phyloP scores from a whole-genome alignment of 1,140 invertebrate species.

The Scaptomyza montana region DNA sequence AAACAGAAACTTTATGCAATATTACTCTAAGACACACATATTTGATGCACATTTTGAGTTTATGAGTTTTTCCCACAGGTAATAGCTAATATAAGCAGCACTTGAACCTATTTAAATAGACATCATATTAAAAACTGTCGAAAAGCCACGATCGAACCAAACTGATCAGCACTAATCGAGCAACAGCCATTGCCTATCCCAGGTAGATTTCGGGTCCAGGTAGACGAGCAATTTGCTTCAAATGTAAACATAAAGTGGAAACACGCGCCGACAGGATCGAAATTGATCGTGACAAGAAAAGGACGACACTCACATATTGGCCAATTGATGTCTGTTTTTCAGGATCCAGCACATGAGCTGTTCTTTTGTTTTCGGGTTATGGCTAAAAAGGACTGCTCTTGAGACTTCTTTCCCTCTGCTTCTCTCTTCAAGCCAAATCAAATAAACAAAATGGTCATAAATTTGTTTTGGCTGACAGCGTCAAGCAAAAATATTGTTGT shows the following conservation, averaged over 20 bases:
- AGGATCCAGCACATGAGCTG: conserved; percentile 8
- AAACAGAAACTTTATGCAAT: conserved; percentile 52
- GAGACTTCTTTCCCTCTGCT: neutral
- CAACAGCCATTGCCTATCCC: conserved; percentile 35
- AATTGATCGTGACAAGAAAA: conserved; percentile 65
- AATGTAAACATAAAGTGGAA: conserved; percentile 69
- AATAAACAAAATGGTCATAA: conserved; percentile 68
- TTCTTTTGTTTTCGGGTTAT: conserved; percentile 17
- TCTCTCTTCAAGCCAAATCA: conserved; percentile 26
- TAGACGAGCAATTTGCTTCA: conserved; percentile 41
- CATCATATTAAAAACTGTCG: conserved; percentile 67
- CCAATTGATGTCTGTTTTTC: conserved; percentile 49
- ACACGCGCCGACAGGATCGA: conserved; percentile 76
- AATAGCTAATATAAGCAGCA: conserved; percentile 37
- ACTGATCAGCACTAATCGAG: conserved; percentile 65
- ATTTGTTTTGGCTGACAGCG: conserved; percentile 57
- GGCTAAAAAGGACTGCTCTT: neutral
- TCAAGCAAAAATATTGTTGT: conserved; percentile 50
- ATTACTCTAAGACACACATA: conserved; percentile 37
- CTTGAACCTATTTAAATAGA: conserved; percentile 80
- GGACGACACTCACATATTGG: conserved; percentile 35
- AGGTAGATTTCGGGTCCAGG: conserved; percentile 58
- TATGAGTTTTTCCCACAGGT: conserved; percentile 61
- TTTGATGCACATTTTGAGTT: conserved; percentile 60
- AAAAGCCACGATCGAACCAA: conserved; percentile 75